phyloP scores from a whole-genome alignment of 2,888 invertebrate genomes.

The Drosophila setosimentum region DNA sequence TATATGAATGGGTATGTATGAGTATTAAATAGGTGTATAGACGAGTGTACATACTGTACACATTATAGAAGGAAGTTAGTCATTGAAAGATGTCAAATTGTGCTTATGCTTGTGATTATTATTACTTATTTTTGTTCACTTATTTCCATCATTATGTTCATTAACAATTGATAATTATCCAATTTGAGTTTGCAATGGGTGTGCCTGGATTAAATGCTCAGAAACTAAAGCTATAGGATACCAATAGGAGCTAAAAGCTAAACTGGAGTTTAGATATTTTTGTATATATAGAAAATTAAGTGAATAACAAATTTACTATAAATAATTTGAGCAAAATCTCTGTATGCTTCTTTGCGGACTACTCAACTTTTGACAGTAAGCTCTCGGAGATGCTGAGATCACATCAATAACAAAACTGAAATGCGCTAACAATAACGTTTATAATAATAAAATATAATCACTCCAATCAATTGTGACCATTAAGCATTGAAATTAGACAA shows the following conservation, averaged over 20 bases:
- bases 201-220: background rate
- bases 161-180: constrained; percentile 41
- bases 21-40: constrained; percentile 34
- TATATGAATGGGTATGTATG: constrained; percentile 27
- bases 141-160: constrained; percentile 24
- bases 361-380: constrained; percentile 3
- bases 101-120: constrained; percentile 31
- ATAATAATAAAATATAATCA: constrained; percentile 61
- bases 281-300: background rate
- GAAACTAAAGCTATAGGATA: background rate
- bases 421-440: constrained; percentile 41
- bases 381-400: constrained; percentile 2
- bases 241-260: background rate
- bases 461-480: constrained; percentile 70
- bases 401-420: constrained; percentile 23
- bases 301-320: background rate
- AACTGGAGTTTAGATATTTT: background rate
- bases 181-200: constrained; percentile 17
- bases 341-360: background rate
- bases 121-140: constrained; percentile 33
- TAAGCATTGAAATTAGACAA: constrained; percentile 73
- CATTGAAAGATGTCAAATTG: constrained; percentile 44
- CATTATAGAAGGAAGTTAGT: constrained; percentile 49
- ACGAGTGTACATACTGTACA: constrained; percentile 2
- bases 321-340: background rate